A percentile compares a stretch with the other conserved stretches of the same genome.
Evolutionary conservation across 2,797 vertebrate species (phyloP).

Genomic region (Artibeus jamaicensis): DNA sequence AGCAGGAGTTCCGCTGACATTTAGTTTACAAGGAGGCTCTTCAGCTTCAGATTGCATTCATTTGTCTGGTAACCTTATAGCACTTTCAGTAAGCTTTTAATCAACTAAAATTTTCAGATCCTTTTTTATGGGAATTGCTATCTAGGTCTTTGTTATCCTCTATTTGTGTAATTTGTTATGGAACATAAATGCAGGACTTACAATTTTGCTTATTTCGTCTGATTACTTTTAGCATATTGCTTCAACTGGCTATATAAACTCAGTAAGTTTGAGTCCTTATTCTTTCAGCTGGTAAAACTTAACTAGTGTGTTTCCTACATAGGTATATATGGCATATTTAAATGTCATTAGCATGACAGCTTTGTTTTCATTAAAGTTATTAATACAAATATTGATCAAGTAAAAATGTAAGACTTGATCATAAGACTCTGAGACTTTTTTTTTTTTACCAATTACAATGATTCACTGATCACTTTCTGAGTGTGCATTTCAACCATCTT

Average conservation of each 20-base stretch:
- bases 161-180: background rate
- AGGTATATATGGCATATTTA: background rate
- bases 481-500: background rate
- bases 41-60: background rate
- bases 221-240: background rate
- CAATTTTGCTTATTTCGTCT: background rate
- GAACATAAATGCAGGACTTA: background rate
- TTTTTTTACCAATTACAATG: constrained; percentile 6
- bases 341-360: background rate
- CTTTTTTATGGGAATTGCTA: background rate
- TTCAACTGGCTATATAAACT: background rate
- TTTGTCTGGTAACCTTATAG: background rate
- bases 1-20: background rate
- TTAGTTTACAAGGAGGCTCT: background rate
- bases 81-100: background rate
- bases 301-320: background rate
- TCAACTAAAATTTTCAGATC: background rate
- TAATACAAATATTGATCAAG: background rate
- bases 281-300: background rate
- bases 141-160: background rate
- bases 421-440: background rate
- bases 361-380: constrained; percentile 37
- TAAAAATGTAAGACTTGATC: background rate
- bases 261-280: background rate
- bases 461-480: background rate